A percentile compares a stretch with the other conserved stretches of the same genome.
Evolutionary conservation across 1,140 invertebrate species (phyloP).

Genomic region (Hypsibius dujardini): DNA sequence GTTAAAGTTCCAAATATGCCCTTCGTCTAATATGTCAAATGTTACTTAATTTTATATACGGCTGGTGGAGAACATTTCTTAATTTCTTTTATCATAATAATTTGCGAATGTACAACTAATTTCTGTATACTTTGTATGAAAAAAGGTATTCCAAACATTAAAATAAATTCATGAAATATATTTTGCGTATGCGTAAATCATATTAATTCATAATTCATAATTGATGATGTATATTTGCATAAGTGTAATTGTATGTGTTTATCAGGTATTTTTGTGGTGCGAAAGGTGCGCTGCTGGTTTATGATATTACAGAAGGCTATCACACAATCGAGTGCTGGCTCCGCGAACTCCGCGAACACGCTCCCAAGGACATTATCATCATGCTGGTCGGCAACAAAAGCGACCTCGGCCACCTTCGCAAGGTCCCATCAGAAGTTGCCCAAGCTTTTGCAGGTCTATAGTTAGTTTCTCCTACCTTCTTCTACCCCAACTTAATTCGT

Average conservation of each 20-base stretch:
- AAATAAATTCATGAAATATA: too few relatives aligned
- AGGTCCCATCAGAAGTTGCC: slow-evolving; percentile 94
- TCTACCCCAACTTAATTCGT: too few relatives aligned
- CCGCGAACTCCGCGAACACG: slow-evolving; percentile 75
- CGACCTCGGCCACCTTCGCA: slow-evolving; percentile 88
- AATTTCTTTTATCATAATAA: slow-evolving; percentile 30
- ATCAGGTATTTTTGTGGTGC: slow-evolving; percentile 73
- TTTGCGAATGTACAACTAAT: not conserved
- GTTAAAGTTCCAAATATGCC: too few relatives aligned
- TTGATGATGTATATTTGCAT: slow-evolving; percentile 18
- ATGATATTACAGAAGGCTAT: slow-evolving; percentile 96
- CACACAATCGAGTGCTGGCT: slow-evolving; percentile 97
- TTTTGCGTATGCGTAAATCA: too few relatives aligned
- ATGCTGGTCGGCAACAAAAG: slow-evolving; percentile 94
- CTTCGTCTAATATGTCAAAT: too few relatives aligned
- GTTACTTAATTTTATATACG: too few relatives aligned
- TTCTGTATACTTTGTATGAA: not conserved
- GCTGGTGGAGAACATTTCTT: too few relatives aligned
- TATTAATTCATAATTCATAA: too few relatives aligned
- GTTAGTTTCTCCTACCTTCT: too few relatives aligned
- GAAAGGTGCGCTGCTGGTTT: slow-evolving; percentile 81
- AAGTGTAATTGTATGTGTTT: slow-evolving; percentile 13
- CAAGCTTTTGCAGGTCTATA: slow-evolving; percentile 76
- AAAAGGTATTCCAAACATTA: not conserved
- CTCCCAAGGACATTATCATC: slow-evolving; percentile 91